Base-by-base conservation (phyloP, 2,113 vertebrate species). In the Ceratotherium simum region DNA sequence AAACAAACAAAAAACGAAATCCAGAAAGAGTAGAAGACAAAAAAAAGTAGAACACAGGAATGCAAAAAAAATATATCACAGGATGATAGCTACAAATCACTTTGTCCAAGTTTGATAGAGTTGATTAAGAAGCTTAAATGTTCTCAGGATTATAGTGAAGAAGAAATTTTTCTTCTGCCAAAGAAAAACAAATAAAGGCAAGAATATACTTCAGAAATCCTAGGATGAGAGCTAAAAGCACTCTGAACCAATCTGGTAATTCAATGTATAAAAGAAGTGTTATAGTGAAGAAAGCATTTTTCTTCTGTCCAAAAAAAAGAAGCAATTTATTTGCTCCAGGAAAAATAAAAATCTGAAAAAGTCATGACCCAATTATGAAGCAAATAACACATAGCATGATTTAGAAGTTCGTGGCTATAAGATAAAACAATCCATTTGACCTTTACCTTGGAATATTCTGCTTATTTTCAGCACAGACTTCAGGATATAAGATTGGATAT, bases 161-260 rank as follows among this genome's bases (percentile, higher is more conserved):
- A 93, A 89, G 42, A 11, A 36, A 67, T 78, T 95, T 94, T 76
- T 76, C 67, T 95, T 85, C 54, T 51, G 31, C 80, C 51, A 76
- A 96, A 96, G 67, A 93, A 93, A 96, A 75, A 93, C n/a, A 72
- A 39, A 51, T 29, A 81, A 58, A 93, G 42, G 25, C 7, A 90
- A 86, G 7, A 60, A 58, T 51, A n/a, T 56, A 56, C n/a, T 76
- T 95, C 51, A 87, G 20, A 33, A 95, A 54, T 70, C 58, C 42
- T 60, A 86, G 23, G 18, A 85, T 69, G 29, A 92, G 31, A 56
- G 54, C n/a, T 75, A 80, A 84, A 95, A 94, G 42, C 36, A 94
- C 60, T 89, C 27, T 87, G 29, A 90, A 91, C 36, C 91, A 94
- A 88, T 82, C 1, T 94, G 54, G 70, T 88, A 78, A 91, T 93